Evolutionary conservation across 2,888 invertebrate species (phyloP).

Genomic region (Epicampocera succincta): DNA sequence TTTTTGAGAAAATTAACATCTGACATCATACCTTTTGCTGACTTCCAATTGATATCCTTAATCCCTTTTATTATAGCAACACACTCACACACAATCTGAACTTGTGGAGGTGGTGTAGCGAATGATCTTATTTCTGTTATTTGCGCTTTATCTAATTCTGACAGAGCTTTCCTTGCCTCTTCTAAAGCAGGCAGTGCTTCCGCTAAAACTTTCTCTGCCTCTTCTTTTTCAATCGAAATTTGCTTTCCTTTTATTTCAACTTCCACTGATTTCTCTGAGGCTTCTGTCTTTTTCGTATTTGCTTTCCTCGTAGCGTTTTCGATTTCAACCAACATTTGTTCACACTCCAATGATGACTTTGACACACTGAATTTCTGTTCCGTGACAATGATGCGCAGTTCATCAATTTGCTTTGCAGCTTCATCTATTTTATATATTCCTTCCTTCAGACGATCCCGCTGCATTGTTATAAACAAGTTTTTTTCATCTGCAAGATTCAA

Average conservation of each 20-base stretch:
- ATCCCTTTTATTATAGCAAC: conserved; percentile 91
- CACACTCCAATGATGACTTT: conserved; percentile 91
- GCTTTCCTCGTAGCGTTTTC: conserved; percentile 87
- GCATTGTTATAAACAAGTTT: conserved; percentile 76
- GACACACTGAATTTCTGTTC: conserved; percentile 92
- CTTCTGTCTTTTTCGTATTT: conserved; percentile 89
- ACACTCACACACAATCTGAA: conserved; percentile 94
- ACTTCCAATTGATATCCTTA: conserved; percentile 94
- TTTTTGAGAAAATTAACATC: conserved; percentile 91
- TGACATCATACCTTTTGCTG: conserved; percentile 95
- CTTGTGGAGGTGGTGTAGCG: conserved; percentile 94
- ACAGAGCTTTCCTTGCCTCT: conserved; percentile 89
- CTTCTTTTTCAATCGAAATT: conserved; percentile 90
- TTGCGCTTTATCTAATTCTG: conserved; percentile 92
- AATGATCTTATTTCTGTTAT: conserved; percentile 96
- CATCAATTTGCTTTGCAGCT: conserved; percentile 90
- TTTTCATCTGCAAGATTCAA: conserved; percentile 78
- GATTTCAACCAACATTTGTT: conserved; percentile 89
- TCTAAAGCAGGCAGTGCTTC: conserved; percentile 93
- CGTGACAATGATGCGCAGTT: conserved; percentile 90
- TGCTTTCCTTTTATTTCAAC: conserved; percentile 91
- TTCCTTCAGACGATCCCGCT: conserved; percentile 79
- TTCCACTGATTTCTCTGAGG: conserved; percentile 89
- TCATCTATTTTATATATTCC: conserved; percentile 87
- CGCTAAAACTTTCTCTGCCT: conserved; percentile 90